Percentiles rank a stretch among this genome's conserved stretches.
These are phyloP conservation scores for Microchrysa polita DNA, from an alignment of 2,888 invertebrate genomes.

Conservation along the genomic window DNA sequence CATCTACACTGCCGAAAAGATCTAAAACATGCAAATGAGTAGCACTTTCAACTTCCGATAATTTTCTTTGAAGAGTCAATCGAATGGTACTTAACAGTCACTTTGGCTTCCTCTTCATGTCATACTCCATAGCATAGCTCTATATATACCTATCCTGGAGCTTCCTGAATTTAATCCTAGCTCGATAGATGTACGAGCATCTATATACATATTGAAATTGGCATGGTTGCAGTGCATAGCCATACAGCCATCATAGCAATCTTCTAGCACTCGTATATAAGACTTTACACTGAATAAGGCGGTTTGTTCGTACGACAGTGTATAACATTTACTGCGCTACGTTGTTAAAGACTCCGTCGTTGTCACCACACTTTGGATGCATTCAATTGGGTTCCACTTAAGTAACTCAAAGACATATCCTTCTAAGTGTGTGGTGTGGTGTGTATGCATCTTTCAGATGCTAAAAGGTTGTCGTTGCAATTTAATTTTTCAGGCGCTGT, in stretches of 20 bases:
- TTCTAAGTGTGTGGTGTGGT: not conserved
- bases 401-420: not conserved
- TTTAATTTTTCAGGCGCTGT: not conserved
- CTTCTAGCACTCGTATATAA: not conserved
- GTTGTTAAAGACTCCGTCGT: not conserved
- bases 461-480: conserved; percentile 1
- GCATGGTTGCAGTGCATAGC: not conserved
- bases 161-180: conserved; percentile 16
- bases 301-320: not conserved
- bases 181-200: not conserved
- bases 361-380: not conserved
- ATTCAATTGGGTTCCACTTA: conserved; percentile 6
- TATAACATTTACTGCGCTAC: conserved; percentile 15
- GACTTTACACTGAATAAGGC: no score
- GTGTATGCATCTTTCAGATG: conserved; percentile 5
- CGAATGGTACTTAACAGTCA: conserved; percentile 36
- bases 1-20: conserved; percentile 27
- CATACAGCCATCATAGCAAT: no score
- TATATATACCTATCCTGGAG: not conserved
- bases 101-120: conserved; percentile 10
- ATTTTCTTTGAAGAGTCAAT: conserved; percentile 42
- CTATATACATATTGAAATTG: not conserved
- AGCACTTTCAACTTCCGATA: conserved; percentile 34
- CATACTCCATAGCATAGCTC: not conserved
- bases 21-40: conserved; percentile 35